phyloP scores from a whole-genome alignment of 2,113 vertebrate genomes.

The Megaptera novaeangliae region DNA sequence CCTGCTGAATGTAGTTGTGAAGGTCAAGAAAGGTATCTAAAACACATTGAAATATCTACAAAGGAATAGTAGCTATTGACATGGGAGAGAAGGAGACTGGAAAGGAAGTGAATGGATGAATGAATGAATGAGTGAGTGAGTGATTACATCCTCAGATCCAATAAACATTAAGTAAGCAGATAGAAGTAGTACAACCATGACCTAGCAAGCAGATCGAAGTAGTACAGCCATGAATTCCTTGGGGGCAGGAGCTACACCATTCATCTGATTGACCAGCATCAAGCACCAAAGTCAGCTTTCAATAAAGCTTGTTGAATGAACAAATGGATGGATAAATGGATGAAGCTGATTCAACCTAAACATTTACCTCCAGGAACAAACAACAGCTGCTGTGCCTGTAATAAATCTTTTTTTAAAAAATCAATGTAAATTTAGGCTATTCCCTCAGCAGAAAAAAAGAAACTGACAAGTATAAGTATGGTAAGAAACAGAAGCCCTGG shows the following conservation, averaged over 20 bases:
- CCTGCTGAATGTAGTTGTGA: neutral
- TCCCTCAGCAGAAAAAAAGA: neutral
- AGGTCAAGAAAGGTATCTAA: neutral
- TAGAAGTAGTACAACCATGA: neutral
- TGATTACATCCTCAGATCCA: neutral
- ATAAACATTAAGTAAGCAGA: neutral
- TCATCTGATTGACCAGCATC: neutral
- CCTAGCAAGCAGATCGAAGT: neutral
- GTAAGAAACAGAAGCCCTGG: neutral
- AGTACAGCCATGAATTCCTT: neutral
- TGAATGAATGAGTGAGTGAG: neutral
- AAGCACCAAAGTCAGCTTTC: neutral
- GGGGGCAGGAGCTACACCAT: neutral
- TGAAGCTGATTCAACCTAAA: neutral
- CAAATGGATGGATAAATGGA: neutral
- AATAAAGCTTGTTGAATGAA: neutral
- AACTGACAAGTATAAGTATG: neutral
- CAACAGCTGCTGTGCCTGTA: neutral
- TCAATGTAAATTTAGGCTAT: slow-evolving; percentile 30
- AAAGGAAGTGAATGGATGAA: neutral
- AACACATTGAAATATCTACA: neutral
- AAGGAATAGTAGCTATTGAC: neutral
- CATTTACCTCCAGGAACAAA: slow-evolving; percentile 25
- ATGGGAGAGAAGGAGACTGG: neutral
- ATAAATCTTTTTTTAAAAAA: neutral